These are phyloP conservation scores for Sebastes matsubarae DNA, from an alignment of 2,797 vertebrate genomes.

Conservation along the genomic window DNA sequence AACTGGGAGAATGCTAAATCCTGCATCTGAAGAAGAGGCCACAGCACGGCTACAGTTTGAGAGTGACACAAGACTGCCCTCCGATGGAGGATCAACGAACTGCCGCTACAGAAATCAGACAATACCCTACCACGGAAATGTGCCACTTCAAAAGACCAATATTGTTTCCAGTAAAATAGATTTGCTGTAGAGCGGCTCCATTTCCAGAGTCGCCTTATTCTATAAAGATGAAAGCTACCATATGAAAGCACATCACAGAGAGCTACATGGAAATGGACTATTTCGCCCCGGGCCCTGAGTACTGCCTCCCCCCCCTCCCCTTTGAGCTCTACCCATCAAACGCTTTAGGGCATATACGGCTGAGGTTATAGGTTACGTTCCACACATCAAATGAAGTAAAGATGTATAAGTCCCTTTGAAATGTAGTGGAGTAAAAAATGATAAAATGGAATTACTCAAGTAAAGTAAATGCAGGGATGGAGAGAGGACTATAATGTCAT, in stretches of 20 bases:
- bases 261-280: neutral
- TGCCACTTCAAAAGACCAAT: conserved; percentile 19
- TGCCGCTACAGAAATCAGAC: neutral
- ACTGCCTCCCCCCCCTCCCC: neutral
- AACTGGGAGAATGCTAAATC: conserved; percentile 27
- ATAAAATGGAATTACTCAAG: neutral
- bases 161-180: conserved; percentile 30
- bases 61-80: conserved; percentile 68
- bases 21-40: neutral
- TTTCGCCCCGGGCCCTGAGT: neutral
- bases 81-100: conserved; percentile 45
- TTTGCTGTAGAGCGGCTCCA: conserved; percentile 6
- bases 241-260: conserved; percentile 14
- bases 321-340: neutral
- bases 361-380: neutral
- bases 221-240: conserved; percentile 32
- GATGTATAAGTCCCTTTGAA: neutral
- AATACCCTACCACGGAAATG: neutral
- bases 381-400: neutral
- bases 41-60: neutral
- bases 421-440: neutral
- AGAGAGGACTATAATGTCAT: neutral
- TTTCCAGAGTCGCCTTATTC: conserved; percentile 12
- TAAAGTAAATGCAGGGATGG: neutral
- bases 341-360: neutral